Evolutionary conservation across 2,888 invertebrate species (phyloP).

Genomic region (Tholera decimalis): DNA sequence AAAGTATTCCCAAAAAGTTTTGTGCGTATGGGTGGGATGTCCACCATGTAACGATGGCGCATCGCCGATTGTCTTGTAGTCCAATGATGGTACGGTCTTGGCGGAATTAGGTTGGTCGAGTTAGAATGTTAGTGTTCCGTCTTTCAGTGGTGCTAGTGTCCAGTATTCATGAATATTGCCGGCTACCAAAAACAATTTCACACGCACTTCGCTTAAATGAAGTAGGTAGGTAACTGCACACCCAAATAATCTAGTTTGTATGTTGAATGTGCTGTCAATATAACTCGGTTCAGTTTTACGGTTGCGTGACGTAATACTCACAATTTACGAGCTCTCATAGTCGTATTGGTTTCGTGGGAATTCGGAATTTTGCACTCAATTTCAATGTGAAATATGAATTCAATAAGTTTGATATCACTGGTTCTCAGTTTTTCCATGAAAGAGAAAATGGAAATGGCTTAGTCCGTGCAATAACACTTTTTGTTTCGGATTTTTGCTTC

Average conservation of each 20-base stretch:
- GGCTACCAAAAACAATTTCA: not conserved
- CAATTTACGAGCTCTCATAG: constrained; percentile 7
- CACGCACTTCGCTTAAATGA: not conserved
- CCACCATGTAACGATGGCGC: too few relatives aligned
- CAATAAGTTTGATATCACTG: constrained; percentile 12
- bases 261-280: constrained; percentile 27
- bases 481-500: not conserved
- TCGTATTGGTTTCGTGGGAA: not conserved
- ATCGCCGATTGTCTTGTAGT: too few relatives aligned
- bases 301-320: not conserved
- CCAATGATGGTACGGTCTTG: too few relatives aligned
- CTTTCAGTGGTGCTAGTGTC: too few relatives aligned
- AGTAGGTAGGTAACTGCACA: constrained; percentile 13
- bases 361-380: constrained; percentile 14
- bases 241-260: constrained; percentile 28
- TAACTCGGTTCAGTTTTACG: not conserved
- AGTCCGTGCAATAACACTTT: constrained; percentile 1
- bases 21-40: too few relatives aligned
- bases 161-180: too few relatives aligned
- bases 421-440: constrained; percentile 3
- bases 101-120: too few relatives aligned
- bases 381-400: constrained; percentile 19
- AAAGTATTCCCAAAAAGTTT: too few relatives aligned
- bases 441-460: not conserved
- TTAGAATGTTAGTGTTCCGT: too few relatives aligned